Base-by-base conservation (phyloP, 2,888 invertebrate species). In the Amphiduros pacificus region DNA sequence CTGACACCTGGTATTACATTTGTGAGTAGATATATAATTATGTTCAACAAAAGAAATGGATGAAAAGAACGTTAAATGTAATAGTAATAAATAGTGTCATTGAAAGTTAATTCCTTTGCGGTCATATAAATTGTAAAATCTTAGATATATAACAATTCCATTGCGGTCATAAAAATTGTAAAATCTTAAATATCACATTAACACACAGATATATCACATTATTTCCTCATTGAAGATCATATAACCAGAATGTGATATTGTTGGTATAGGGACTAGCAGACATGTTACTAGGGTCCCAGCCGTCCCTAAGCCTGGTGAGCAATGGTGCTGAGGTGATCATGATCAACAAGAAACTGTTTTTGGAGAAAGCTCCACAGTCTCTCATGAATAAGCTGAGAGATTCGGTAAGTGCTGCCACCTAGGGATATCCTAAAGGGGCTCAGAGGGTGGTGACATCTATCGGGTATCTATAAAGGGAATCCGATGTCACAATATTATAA, bases 301-400 rank as follows among this genome's bases (percentile, higher is more conserved):
- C 76, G 1, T 57, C 63, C 17, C 66, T 77, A 31, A 73, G 73
- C 48, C 62, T 77, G 44, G 74, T 76, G 60, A 77, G 77, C 57
- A 75, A 76, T 57, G 76, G 77, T 1, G 73, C 71, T 1, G 77
- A 77, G 61, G 74, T 75, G 22, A 71, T 77, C 51, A 70, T 73
- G 70, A 71, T 77, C 24, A 70, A 73, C 59, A 77, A 76, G 62
- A 75, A 75, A 56, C 72, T 76, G 51, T 77, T 69, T 66, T 57
- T 71, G 61, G 76, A 77, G 51, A 65, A 74, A 55, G 72, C 73
- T 5, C 66, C 71, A 4, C 67, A 72, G 31, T 63, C 60, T 48
- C 67, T 72, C 17, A 58, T 73, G 20, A 67, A 72, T 26, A 63
- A 65, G 41, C 62, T 75, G n/a, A 62, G 71, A 49, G 73, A 72